Evolutionary conservation across 1,140 invertebrate species (phyloP), one percentile per base, ranked within the genome.

Genomic region (Psix sp.): DNA sequence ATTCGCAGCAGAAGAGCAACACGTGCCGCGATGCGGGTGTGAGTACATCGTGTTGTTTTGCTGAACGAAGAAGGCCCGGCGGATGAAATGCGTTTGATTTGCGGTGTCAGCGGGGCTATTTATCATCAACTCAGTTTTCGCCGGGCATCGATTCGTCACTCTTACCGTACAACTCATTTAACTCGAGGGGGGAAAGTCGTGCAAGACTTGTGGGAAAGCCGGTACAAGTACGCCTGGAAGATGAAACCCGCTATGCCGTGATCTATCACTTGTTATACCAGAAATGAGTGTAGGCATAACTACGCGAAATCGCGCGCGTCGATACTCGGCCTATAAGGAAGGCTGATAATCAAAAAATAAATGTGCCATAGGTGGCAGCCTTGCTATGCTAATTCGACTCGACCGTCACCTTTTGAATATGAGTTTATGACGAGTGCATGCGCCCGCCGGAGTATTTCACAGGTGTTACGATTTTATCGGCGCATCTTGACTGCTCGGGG

Each of bases 221-320:
- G 48, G 59, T 46, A 48, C 68, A 65, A 65, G 70, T 75, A 65
- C 65, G 72, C 46, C 16, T 17, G 21, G 33, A 35, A 56, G 43
- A 66, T 56, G 49, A 46, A 56, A 33, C 49, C 51, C 11, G 52
- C 48, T 21, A 43, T 72, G 16, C 29, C 9, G 36, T 74, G 71
- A 77, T 77, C 70, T 77, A 77, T 77, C 66, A 60, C 65, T 77
- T 70, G 70, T 77, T 74, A 77, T 70, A 70, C 29, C 66, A 60
- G 52, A 74, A 74, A 77, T 70, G 65, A 70, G 65, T 74, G 46
- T 70, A 74, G 74, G 74, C 75, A 74, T 74, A 74, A 74, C 70
- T 39, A 60, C 46, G 56, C 70, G 60, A 70, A 70, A 72, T 38
- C 68, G 52, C 33, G 35, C 29, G 31, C 24, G 42, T 40, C 46